Conservation (phyloP, 1,140 invertebrate species). For the Drosophila pruinosa region DNA sequence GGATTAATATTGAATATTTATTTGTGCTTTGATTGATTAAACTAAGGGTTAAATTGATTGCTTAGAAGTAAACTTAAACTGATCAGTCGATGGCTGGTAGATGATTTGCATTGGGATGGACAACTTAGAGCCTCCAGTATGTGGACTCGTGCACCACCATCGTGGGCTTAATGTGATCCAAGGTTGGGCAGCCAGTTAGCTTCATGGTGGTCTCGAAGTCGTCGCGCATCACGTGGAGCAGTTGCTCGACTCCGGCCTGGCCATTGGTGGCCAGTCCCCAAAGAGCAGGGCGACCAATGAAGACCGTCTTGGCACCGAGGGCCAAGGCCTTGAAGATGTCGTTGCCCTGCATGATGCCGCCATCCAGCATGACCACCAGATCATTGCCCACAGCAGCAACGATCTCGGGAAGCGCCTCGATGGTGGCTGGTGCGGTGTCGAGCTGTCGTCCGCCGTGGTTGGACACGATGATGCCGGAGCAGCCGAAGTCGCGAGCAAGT, state of each 20-base stretch:
- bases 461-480: slow-evolving; percentile 92
- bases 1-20: no score
- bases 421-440: slow-evolving; percentile 92
- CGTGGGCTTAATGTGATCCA: no score
- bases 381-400: slow-evolving; percentile 88
- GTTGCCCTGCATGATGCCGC: slow-evolving; percentile 92
- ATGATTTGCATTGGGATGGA: no score
- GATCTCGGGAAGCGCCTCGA: slow-evolving; percentile 94
- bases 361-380: slow-evolving; percentile 93
- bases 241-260: slow-evolving; percentile 89
- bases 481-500: slow-evolving; percentile 89
- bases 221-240: slow-evolving; percentile 89
- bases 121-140: no score
- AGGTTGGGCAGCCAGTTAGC: slow-evolving; percentile 91
- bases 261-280: slow-evolving; percentile 93
- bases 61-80: no score
- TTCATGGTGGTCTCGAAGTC: slow-evolving; percentile 92
- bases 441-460: slow-evolving; percentile 96
- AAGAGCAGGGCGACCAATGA: slow-evolving; percentile 93
- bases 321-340: slow-evolving; percentile 96
- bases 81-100: no score
- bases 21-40: no score
- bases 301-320: slow-evolving; percentile 95
- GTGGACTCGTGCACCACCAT: no score
- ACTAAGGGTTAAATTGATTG: no score